phyloP scores from a whole-genome alignment of 2,113 vertebrate species.

The Lutjanus erythropterus region DNA sequence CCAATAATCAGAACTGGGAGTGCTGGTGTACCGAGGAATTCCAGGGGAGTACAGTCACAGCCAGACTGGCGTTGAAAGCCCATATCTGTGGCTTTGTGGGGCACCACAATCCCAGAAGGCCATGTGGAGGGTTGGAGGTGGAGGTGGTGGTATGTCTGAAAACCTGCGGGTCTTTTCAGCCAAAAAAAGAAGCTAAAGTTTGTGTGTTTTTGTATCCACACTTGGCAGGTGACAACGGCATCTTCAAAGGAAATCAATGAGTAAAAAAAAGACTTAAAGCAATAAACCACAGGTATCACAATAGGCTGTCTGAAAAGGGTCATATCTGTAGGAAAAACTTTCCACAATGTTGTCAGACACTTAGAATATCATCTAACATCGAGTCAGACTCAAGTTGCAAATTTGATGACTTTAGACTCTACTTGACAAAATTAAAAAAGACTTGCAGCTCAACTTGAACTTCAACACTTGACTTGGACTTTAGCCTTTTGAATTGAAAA shows the following conservation, averaged over 20 bases:
- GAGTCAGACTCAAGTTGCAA: too few relatives aligned
- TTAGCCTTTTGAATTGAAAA: too few relatives aligned
- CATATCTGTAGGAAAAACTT: too few relatives aligned
- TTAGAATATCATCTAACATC: too few relatives aligned
- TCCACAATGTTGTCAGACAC: too few relatives aligned
- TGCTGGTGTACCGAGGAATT: constrained; percentile 60
- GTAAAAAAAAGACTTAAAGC: not conserved
- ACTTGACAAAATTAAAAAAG: too few relatives aligned
- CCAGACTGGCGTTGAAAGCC: constrained; percentile 66
- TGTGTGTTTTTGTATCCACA: not conserved
- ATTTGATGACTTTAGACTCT: too few relatives aligned
- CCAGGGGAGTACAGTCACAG: constrained; percentile 69
- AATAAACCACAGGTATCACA: not conserved
- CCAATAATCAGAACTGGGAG: constrained; percentile 58
- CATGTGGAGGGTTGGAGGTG: not conserved
- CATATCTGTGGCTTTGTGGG: constrained; percentile 65
- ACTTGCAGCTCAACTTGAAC: too few relatives aligned
- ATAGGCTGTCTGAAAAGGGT: too few relatives aligned
- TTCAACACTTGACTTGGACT: too few relatives aligned
- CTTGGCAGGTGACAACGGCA: not conserved
- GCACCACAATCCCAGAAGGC: constrained; percentile 53
- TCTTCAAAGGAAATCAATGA: not conserved
- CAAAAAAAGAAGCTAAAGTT: constrained; percentile 7
- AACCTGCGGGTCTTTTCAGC: constrained; percentile 13
- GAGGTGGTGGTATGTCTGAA: not conserved